Conservation (phyloP, 2,888 invertebrate species). For the Agrochola lota region DNA sequence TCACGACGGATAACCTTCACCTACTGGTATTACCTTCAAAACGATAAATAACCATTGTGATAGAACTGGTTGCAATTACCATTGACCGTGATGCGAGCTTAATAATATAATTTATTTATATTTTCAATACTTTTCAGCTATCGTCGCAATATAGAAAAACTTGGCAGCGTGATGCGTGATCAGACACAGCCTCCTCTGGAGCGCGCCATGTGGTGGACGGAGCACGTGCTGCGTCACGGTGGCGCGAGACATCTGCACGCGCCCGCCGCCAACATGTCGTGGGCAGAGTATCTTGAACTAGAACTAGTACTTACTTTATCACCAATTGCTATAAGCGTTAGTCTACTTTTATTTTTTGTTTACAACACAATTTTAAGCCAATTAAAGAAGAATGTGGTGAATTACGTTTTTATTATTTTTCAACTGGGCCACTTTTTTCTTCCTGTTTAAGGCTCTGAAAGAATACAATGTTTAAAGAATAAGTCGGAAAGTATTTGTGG, state of each 20-base stretch:
- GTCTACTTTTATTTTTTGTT: neutral
- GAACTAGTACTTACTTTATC: neutral
- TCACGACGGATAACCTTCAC: no score
- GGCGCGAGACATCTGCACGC: no score
- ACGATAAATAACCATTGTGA: neutral
- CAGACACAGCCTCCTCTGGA: neutral
- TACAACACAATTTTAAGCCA: neutral
- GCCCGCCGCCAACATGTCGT: no score
- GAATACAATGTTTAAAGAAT: no score
- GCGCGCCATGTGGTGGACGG: neutral
- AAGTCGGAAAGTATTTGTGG: no score
- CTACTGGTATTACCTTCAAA: no score
- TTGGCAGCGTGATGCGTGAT: neutral
- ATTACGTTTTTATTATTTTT: neutral
- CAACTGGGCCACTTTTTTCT: neutral
- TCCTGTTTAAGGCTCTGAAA: no score
- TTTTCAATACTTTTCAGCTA: conserved; percentile 37
- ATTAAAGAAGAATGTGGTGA: no score
- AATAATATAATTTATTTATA: neutral
- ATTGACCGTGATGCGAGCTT: neutral
- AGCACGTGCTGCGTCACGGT: no score
- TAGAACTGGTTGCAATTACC: no score
- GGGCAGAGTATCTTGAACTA: neutral
- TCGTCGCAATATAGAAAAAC: conserved; percentile 24
- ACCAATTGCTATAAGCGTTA: neutral